These are phyloP conservation scores for Calonectris borealis DNA, from an alignment of 2,113 vertebrate species.

Conservation along the genomic window DNA sequence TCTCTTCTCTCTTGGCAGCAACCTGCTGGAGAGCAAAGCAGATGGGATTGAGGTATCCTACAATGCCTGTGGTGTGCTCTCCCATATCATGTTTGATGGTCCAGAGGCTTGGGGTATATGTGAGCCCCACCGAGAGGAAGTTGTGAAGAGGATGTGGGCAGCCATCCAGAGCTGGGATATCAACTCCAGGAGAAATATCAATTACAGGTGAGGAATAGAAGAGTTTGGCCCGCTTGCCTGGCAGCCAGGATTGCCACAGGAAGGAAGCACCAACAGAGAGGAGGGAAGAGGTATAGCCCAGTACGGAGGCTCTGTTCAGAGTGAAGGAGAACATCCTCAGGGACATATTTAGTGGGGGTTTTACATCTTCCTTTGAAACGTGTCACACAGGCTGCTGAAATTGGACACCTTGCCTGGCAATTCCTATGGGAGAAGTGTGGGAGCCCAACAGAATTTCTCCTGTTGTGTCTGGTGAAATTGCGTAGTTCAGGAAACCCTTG, in stretches of 20 bases:
- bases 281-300: neutral
- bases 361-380: neutral
- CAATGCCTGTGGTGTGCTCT: conserved; percentile 95
- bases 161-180: conserved; percentile 98
- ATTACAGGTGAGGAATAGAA: conserved; percentile 85
- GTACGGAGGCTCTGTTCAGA: neutral
- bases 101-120: conserved; percentile 88
- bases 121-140: conserved; percentile 85
- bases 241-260: neutral
- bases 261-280: neutral
- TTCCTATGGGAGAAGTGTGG: neutral
- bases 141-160: conserved; percentile 94
- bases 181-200: conserved; percentile 96
- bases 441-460: neutral
- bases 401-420: neutral
- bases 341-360: neutral
- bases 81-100: conserved; percentile 98
- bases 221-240: neutral
- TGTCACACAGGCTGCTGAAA: neutral
- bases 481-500: neutral
- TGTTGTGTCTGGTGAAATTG: neutral
- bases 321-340: neutral
- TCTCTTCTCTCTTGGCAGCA: conserved; percentile 71
- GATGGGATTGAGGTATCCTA: conserved; percentile 98
- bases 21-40: conserved; percentile 93